Evolutionary conservation across 2,113 vertebrate genomes (phyloP).

Genomic region (Tragelaphus scriptus): DNA sequence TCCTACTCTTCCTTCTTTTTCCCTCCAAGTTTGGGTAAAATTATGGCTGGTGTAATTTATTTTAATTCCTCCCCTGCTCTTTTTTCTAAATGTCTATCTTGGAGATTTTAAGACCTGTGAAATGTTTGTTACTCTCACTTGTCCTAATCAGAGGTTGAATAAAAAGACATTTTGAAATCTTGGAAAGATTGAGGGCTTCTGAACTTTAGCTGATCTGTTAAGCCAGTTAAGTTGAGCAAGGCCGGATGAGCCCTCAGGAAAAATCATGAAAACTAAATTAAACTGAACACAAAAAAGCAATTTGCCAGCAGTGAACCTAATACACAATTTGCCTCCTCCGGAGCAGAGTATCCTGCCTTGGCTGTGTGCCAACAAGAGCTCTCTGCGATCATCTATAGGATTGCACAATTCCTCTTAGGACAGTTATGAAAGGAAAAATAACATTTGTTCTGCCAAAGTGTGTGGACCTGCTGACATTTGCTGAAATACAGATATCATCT

Average conservation of each 20-base stretch:
- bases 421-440: constrained; percentile 21
- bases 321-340: background rate
- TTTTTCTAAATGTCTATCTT: background rate
- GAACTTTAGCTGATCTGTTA: constrained; percentile 27
- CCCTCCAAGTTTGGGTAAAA: background rate
- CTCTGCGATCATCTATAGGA: constrained; percentile 6
- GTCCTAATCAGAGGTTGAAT: background rate
- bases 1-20: background rate
- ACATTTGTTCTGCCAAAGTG: constrained; percentile 37
- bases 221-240: constrained; percentile 35
- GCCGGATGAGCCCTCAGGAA: constrained; percentile 24
- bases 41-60: background rate
- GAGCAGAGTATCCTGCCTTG: background rate
- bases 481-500: constrained; percentile 46
- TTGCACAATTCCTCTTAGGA: constrained; percentile 22
- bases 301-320: constrained; percentile 14
- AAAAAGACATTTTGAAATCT: constrained; percentile 10
- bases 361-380: background rate
- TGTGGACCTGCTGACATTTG: constrained; percentile 42
- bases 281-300: constrained; percentile 14
- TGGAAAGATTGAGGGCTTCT: background rate
- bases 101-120: background rate
- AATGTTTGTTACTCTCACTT: background rate
- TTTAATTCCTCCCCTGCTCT: background rate
- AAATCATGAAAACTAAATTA: constrained; percentile 23